Conservation (phyloP, 2,113 vertebrate genomes). For the Papio anubis region DNA sequence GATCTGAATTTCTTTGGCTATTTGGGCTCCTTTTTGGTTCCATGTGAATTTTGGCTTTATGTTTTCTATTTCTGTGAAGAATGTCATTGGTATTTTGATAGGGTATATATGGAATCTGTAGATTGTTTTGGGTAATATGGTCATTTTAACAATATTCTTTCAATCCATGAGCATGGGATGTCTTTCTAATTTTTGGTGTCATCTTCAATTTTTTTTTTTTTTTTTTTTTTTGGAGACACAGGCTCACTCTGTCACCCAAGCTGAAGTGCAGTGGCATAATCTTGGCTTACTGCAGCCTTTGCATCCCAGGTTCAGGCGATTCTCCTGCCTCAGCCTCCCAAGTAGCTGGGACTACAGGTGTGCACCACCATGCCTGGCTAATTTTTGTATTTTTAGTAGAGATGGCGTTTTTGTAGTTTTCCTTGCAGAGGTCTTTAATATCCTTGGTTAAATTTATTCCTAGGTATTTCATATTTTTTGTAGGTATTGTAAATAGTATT, state of each 20-base stretch:
- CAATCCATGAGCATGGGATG: not conserved
- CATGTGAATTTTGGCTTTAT: not conserved
- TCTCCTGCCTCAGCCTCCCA: too few species aligned
- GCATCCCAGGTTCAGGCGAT: too few species aligned
- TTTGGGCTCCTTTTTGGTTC: not conserved
- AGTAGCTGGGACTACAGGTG: too few species aligned
- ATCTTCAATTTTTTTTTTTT: not conserved
- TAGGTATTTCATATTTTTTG: too few species aligned
- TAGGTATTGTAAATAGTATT: not conserved
- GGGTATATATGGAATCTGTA: not conserved
- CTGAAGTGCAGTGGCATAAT: too few species aligned
- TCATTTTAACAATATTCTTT: not conserved
- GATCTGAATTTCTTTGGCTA: not conserved
- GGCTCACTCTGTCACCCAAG: too few species aligned
- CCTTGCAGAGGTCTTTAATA: not conserved
- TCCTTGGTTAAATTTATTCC: not conserved
- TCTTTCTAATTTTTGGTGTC: not conserved
- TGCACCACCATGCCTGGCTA: too few species aligned
- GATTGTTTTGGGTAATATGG: not conserved
- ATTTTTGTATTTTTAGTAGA: too few species aligned
- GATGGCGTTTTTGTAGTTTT: not conserved
- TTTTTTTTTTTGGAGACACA: too few species aligned
- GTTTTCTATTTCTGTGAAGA: not conserved
- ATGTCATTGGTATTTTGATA: not conserved
- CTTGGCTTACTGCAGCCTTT: too few species aligned